Percentiles rank a stretch among this genome's conserved stretches.
Conservation (phyloP, 2,113 vertebrate genomes). For the Rhipidura dahli region DNA sequence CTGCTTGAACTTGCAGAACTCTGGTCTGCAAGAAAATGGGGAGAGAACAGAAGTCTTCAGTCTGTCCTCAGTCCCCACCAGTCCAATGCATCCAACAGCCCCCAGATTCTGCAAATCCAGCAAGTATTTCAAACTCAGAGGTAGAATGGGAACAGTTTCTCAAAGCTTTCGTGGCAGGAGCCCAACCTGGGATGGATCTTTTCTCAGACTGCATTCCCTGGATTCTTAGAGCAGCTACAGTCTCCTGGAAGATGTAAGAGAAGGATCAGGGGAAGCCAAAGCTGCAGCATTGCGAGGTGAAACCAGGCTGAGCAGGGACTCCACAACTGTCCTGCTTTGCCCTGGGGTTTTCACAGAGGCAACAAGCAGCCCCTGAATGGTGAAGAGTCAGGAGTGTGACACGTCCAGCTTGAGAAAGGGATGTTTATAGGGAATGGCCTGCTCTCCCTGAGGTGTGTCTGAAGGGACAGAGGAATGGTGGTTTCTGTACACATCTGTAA, state of each 20-base stretch:
- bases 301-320: not conserved
- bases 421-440: not conserved
- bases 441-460: not conserved
- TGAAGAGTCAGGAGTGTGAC: not conserved
- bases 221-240: not conserved
- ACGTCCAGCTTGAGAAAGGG: not conserved
- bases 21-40: not conserved
- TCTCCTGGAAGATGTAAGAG: not conserved
- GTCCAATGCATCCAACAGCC: not conserved
- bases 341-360: not conserved
- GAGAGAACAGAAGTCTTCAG: not conserved
- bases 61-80: not conserved
- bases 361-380: not conserved
- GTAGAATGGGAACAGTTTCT: not conserved
- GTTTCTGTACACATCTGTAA: not conserved
- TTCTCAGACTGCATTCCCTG: not conserved
- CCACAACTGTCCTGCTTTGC: not conserved
- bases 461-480: not conserved
- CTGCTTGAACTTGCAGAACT: not conserved
- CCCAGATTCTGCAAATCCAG: not conserved
- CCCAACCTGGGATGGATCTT: not conserved
- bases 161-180: not conserved
- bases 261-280: not conserved
- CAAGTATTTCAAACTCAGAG: not conserved
- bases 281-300: not conserved